Evolutionary conservation across 2,797 vertebrate genomes (phyloP).

Genomic region (Malacoraja senta): DNA sequence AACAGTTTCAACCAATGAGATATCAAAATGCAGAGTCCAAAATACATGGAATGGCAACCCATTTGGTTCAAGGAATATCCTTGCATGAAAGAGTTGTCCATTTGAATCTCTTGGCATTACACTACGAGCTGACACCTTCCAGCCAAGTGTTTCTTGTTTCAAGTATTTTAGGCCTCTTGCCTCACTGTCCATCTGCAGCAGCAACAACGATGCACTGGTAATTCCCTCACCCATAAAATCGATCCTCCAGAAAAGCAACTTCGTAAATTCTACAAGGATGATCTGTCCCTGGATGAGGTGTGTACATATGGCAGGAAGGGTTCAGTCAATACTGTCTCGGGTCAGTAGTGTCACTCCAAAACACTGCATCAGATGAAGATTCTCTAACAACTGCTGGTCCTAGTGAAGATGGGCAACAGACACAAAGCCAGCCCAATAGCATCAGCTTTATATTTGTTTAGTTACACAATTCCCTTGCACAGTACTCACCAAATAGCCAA

Average conservation of each 20-base stretch:
- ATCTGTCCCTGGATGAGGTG: neutral
- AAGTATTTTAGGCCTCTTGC: neutral
- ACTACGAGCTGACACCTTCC: too few species aligned
- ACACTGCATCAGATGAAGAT: neutral
- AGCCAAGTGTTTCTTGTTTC: neutral
- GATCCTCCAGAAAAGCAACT: neutral
- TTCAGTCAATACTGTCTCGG: neutral
- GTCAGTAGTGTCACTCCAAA: neutral
- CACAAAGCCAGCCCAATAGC: neutral
- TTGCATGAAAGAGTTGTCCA: neutral
- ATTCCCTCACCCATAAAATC: neutral
- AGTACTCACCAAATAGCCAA: neutral
- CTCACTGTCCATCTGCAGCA: neutral
- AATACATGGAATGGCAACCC: neutral
- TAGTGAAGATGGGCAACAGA: neutral
- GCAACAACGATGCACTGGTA: neutral
- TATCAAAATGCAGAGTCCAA: neutral
- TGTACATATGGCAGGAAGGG: neutral
- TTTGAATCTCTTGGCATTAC: neutral
- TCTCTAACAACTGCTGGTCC: neutral
- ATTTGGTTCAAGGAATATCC: neutral
- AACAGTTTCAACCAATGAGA: neutral
- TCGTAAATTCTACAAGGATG: neutral
- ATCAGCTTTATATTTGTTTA: neutral
- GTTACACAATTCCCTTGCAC: neutral